Evolutionary conservation across 2,888 invertebrate genomes (phyloP).

Genomic region (Catocala fraxini): DNA sequence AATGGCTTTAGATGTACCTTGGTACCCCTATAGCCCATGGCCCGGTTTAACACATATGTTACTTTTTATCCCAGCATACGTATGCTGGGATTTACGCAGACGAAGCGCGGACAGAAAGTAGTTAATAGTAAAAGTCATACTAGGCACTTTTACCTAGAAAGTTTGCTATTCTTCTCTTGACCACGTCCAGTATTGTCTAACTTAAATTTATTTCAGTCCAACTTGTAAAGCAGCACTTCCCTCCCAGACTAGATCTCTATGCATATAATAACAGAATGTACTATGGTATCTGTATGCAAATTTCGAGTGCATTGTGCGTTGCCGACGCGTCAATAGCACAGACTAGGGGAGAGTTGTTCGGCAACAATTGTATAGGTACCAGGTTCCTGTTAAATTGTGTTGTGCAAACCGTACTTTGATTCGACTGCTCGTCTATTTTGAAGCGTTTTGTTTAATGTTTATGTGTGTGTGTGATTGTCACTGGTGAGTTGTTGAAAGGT

Average conservation of each 20-base stretch:
- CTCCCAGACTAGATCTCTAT: constrained; percentile 14
- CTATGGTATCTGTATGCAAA: constrained; percentile 70
- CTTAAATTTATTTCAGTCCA: constrained; percentile 11
- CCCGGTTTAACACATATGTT: too few species aligned
- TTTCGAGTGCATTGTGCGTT: constrained; percentile 71
- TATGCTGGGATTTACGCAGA: too few species aligned
- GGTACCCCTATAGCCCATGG: too few species aligned
- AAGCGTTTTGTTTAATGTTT: constrained; percentile 6
- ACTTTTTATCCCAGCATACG: too few species aligned
- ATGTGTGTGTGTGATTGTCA: constrained; percentile 2
- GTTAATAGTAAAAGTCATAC: too few species aligned
- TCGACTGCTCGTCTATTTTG: constrained; percentile 37
- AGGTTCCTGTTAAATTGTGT: constrained; percentile 67
- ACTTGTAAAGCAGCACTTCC: constrained; percentile 9
- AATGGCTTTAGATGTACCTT: too few species aligned
- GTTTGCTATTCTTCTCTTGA: not conserved
- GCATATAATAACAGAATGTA: constrained; percentile 31
- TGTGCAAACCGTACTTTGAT: constrained; percentile 52
- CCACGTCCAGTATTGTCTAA: not conserved
- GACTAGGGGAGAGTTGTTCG: constrained; percentile 59
- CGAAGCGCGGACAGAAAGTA: too few species aligned
- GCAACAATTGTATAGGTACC: constrained; percentile 68
- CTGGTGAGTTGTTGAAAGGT: constrained; percentile 1
- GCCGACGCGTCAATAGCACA: constrained; percentile 55
- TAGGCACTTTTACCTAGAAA: not conserved